Conservation (phyloP, 2,888 invertebrate species). For the Brachypalpus laphriformis region DNA sequence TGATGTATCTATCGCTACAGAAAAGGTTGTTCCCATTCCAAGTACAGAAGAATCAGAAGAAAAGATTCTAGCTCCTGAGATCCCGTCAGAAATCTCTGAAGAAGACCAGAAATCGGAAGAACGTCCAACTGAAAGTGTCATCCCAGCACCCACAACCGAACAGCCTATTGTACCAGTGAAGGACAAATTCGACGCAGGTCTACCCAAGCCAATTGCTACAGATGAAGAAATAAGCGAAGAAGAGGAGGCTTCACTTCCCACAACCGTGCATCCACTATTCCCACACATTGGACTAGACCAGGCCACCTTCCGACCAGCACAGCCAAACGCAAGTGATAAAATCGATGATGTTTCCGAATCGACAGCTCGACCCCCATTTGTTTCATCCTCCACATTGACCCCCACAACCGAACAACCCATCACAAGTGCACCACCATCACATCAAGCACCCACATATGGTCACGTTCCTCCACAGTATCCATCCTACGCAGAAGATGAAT, state of each 20-base stretch:
- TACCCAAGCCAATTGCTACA: slow-evolving; percentile 62
- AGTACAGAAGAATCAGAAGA: slow-evolving; percentile 27
- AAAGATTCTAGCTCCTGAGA: slow-evolving; percentile 37
- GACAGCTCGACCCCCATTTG: background rate
- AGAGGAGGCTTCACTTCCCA: slow-evolving; percentile 71
- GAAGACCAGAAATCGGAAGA: slow-evolving; percentile 45
- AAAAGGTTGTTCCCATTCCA: slow-evolving; percentile 10
- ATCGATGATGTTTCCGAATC: slow-evolving; percentile 17
- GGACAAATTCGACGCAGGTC: slow-evolving; percentile 39
- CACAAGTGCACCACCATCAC: slow-evolving; percentile 76
- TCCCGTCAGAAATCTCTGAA: slow-evolving; percentile 39
- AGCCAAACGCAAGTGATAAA: slow-evolving; percentile 54
- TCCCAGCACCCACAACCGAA: slow-evolving; percentile 13
- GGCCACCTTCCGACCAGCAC: slow-evolving; percentile 67
- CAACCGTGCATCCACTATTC: slow-evolving; percentile 79
- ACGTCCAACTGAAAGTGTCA: slow-evolving; percentile 50
- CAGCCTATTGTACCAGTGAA: slow-evolving; percentile 9
- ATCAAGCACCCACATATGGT: slow-evolving; percentile 78
- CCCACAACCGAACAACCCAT: slow-evolving; percentile 54
- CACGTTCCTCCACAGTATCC: slow-evolving; percentile 80
- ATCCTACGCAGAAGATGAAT: slow-evolving; percentile 85
- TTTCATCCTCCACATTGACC: slow-evolving; percentile 3
- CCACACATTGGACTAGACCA: slow-evolving; percentile 60
- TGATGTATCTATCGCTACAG: slow-evolving; percentile 19
- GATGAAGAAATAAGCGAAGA: slow-evolving; percentile 59